Evolutionary conservation across 2,113 vertebrate genomes (phyloP).

Genomic region (Mionectes macconnelli): DNA sequence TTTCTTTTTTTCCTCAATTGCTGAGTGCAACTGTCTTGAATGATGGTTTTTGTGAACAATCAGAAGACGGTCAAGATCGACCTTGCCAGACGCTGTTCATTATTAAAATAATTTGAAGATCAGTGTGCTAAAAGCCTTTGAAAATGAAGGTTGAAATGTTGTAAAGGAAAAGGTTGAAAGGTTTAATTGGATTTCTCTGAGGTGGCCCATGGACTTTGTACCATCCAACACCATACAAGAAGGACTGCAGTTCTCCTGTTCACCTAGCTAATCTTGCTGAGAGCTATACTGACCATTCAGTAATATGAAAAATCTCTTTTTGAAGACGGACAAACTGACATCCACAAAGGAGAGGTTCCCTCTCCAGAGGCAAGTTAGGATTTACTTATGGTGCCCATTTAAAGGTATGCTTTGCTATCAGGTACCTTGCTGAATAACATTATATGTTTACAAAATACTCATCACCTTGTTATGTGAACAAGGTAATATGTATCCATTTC

Average conservation of each 20-base stretch:
- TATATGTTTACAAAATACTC: neutral
- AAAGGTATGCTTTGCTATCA: slow-evolving; percentile 17
- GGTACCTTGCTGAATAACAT: neutral
- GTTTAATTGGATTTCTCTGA: neutral
- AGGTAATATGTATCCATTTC: neutral
- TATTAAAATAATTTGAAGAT: neutral
- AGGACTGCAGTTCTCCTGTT: neutral
- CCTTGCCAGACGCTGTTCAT: neutral
- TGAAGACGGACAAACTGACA: slow-evolving; percentile 37
- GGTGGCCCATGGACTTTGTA: neutral
- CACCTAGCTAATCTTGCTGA: neutral
- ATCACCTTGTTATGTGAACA: neutral
- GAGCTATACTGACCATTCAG: neutral
- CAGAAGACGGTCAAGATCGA: neutral
- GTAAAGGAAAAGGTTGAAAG: neutral
- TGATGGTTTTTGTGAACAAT: neutral
- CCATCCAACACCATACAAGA: neutral
- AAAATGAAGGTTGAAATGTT: neutral
- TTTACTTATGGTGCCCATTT: neutral
- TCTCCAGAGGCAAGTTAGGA: slow-evolving; percentile 31
- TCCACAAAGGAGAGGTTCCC: slow-evolving; percentile 23
- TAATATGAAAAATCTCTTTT: slow-evolving; percentile 1
- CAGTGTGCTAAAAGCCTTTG: neutral
- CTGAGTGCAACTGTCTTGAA: neutral
- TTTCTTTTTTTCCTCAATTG: neutral